phyloP scores from a whole-genome alignment of 2,113 vertebrate species.

The Herpetotheres cachinnans region DNA sequence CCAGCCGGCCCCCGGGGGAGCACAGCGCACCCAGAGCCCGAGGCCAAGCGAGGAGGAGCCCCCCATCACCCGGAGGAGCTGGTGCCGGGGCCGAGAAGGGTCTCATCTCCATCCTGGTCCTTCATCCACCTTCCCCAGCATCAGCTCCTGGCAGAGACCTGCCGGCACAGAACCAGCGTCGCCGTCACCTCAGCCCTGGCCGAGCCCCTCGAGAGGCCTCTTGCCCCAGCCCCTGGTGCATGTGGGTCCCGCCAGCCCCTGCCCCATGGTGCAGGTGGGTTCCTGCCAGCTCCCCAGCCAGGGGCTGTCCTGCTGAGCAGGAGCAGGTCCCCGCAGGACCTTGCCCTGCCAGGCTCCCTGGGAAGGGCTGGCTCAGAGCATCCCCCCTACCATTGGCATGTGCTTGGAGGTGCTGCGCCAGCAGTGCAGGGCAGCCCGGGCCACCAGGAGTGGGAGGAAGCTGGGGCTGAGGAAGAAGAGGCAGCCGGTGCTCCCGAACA shows the following conservation, averaged over 20 bases:
- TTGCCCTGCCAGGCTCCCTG: not conserved
- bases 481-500: not conserved
- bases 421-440: not conserved
- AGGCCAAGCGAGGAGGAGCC: not conserved
- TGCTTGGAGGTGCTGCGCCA: not conserved
- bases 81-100: accelerated
- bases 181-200: accelerated
- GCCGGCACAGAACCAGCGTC: not conserved
- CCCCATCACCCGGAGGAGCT: not conserved
- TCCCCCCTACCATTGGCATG: not conserved
- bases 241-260: not conserved
- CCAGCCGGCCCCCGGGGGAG: not conserved
- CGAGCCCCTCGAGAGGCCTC: not conserved
- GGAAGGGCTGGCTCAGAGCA: not conserved
- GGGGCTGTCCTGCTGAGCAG: not conserved
- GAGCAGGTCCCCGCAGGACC: not conserved
- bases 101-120: not conserved
- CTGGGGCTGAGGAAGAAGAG: not conserved
- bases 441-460: not conserved
- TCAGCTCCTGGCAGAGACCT: not conserved
- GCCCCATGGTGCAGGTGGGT: not conserved
- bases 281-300: not conserved
- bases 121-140: not conserved
- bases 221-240: no score
- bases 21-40: not conserved